Base-by-base conservation (phyloP, 2,797 vertebrate genomes). In the Zalophus californianus region DNA sequence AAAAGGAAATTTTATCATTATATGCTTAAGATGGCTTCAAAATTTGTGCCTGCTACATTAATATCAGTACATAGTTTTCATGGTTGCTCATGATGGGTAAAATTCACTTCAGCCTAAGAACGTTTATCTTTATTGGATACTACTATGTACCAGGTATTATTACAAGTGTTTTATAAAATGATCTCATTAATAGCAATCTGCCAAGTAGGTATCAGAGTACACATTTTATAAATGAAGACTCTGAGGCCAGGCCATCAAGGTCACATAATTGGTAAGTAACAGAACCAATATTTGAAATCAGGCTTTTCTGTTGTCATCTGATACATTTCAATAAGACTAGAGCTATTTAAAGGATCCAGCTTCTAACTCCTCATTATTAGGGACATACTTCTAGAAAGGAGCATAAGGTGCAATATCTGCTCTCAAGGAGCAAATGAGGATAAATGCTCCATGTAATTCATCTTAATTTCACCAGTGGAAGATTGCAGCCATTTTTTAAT, bases 131-230 rank as follows among this genome's bases (percentile, higher is more conserved):
- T 68, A 83, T 78, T 91, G 56, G 94, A 44, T 38, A 84, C 20
- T 68, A 38, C 11, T 86, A 13, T 80, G 23, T 90, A 78, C 27
- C 50, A 88, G 32, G 5, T 88, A 94, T 29, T 77, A 32, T 70
- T 50, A 14, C 44, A 97, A n/a, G 62, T 86, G 50, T 62, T 96
- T 95, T 92, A 79, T 79, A 38, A 96, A 89, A 96, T 96, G n/a
- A 72, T 75, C 14, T 86, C 44, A 85, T 94, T 92, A 93, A 84
- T 20, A 56, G 27, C 4, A 89, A 18, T 56, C 54, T 78, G 7
- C 35, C 38, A 91, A 82, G 38, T 75, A 18, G 3, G 2, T 38
- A 70, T 75, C 2, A 48, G 38, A 68, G 80, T 52, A 29, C 11
- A 11, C 29, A 41, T 54, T 80, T 94, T 92, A 84, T 38, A 77